Evolutionary conservation across 1,140 invertebrate species (phyloP).

Genomic region (Lepidurus apus): DNA sequence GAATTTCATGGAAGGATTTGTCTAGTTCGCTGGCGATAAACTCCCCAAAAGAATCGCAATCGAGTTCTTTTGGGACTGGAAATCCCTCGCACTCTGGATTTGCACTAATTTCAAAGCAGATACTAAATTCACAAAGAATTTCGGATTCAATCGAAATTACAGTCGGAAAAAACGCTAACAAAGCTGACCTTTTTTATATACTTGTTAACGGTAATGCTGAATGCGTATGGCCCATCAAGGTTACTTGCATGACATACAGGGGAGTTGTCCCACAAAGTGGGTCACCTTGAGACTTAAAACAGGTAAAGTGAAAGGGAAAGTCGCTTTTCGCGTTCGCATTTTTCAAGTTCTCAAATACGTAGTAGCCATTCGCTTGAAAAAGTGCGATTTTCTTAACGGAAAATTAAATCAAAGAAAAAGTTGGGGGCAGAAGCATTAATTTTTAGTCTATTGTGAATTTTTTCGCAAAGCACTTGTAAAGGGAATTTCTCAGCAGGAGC

Average conservation of each 20-base stretch:
- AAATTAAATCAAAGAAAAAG: too few relatives aligned
- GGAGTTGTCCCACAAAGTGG: constrained; percentile 29
- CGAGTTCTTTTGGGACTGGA: not conserved
- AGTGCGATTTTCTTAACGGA: too few relatives aligned
- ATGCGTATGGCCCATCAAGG: constrained; percentile 27
- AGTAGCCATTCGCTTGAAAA: too few relatives aligned
- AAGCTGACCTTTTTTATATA: not conserved
- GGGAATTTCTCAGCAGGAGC: too few relatives aligned
- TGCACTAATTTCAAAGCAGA: not conserved
- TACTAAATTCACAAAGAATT: not conserved
- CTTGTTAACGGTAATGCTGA: constrained; percentile 9
- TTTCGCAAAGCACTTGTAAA: too few relatives aligned
- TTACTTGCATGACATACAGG: constrained; percentile 13
- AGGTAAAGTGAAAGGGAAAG: constrained; percentile 29
- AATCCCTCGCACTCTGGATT: not conserved
- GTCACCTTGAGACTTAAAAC: constrained; percentile 27
- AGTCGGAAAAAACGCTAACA: not conserved
- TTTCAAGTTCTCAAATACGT: too few relatives aligned
- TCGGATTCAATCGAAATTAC: too few relatives aligned
- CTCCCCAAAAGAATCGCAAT: not conserved
- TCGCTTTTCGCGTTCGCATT: not conserved
- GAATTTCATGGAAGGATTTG: constrained; percentile 13
- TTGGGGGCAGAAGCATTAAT: not conserved
- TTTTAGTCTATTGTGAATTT: not conserved
- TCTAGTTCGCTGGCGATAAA: not conserved